Evolutionary conservation across 2,113 vertebrate genomes (phyloP), one percentile per base, ranked within the genome.

Genomic region (Dicerorhinus sumatrensis): DNA sequence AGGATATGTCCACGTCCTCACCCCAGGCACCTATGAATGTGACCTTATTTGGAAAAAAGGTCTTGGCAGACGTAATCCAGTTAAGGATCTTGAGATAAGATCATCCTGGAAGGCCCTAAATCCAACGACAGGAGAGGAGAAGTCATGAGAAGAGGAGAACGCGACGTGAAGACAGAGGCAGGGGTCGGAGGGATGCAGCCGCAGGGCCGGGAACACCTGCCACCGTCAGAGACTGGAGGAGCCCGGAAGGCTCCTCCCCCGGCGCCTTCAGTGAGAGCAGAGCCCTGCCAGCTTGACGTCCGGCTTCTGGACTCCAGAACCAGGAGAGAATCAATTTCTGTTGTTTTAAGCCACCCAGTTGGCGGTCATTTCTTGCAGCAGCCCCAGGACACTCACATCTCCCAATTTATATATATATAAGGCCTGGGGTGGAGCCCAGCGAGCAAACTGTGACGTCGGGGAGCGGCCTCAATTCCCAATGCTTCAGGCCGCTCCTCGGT

Each of bases 361-460:
- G 14, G 46, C 6, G 81, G 46, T 10, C 16, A 7, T 65, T 46
- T 54, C n/a, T 3, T 4, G 56, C 8, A 0, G 87, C 51, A 3
- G 4, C 60, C 25, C 2, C 5, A 0, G 67, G 73, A 25, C 39
- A 56, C 56, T 2, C 21, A 16, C 20, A 0, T 2, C 54, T 58
- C 48, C 67, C 65, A 2, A 6, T 39, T 29, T 58, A n/a, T 33
- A 29, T 39, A 29, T 2, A 1, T 10, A 42, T 42, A 42, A 7
- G 90, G 20, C 42, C 48, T 27, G 51, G 8, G 6, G 3, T 1
- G 25, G 54, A 29, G 9, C 7, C n/a, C 39, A 3, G 60, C 0
- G 0, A 39, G n/a, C 5, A 25, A 1, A 12, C 46, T 0, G 1
- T 0, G 27, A n/a, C 0, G 0, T 0, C 1, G 0, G 12, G 42